A percentile compares a stretch with the other conserved stretches of the same genome.
phyloP scores from a whole-genome alignment of 2,113 vertebrate species.

The Caranx ignobilis region DNA sequence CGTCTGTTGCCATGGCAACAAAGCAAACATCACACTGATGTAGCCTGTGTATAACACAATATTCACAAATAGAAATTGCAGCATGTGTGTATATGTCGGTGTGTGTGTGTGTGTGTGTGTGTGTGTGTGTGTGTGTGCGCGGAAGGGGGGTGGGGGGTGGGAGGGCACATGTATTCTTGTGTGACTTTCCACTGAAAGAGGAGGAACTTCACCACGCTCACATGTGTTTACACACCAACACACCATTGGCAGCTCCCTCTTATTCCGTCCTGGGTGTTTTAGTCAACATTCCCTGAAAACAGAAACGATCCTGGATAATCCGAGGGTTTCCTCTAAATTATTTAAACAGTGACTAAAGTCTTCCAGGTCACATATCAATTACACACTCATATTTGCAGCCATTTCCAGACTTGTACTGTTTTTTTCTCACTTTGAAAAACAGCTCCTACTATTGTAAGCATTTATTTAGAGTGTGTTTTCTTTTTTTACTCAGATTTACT shows the following conservation, averaged over 20 bases:
- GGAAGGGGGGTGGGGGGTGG: neutral
- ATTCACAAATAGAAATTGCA: conserved; percentile 66
- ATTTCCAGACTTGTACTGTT: neutral
- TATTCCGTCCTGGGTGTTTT: conserved; percentile 7
- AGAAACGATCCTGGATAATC: conserved; percentile 36
- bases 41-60: conserved; percentile 62
- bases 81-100: conserved; percentile 7
- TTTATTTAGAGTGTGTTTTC: conserved; percentile 1
- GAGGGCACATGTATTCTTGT: conserved; percentile 18
- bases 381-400: conserved; percentile 2
- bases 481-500: neutral
- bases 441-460: neutral
- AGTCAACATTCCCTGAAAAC: conserved; percentile 33
- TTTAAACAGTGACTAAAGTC: conserved; percentile 36
- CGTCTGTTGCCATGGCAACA: conserved; percentile 84
- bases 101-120: conserved; percentile 6
- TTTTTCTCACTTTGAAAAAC: neutral
- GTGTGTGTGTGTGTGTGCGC: conserved; percentile 25
- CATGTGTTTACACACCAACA: conserved; percentile 49
- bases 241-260: conserved; percentile 13
- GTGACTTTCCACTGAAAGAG: conserved; percentile 37
- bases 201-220: conserved; percentile 40
- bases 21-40: conserved; percentile 77
- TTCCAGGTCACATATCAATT: conserved; percentile 42
- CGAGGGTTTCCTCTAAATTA: conserved; percentile 54